phyloP scores from a whole-genome alignment of 2,797 vertebrate genomes.

The Gadopsis marmoratus region DNA sequence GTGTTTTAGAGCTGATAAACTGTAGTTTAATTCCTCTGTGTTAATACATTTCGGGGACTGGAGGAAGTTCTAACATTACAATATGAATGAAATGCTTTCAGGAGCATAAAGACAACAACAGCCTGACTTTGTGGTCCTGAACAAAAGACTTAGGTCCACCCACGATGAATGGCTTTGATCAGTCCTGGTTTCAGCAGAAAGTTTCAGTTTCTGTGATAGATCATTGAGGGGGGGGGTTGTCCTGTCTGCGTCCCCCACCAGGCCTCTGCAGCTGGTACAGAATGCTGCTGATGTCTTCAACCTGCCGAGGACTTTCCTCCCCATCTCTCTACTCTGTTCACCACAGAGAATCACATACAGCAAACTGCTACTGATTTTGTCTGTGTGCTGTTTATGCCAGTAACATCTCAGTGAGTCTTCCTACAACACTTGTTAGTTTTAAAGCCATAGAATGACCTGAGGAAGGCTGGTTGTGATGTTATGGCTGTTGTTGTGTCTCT shows the following conservation, averaged over 20 bases:
- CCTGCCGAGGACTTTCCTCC: too few species aligned
- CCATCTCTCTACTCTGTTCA: too few species aligned
- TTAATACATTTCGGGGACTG: background rate
- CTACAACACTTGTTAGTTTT: too few species aligned
- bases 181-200: background rate
- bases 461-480: too few species aligned
- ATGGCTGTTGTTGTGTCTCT: too few species aligned
- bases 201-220: background rate
- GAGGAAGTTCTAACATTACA: background rate
- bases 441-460: too few species aligned
- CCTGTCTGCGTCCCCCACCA: background rate
- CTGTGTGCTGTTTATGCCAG: too few species aligned
- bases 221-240: too few species aligned
- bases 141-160: background rate
- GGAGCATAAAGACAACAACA: background rate
- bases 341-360: too few species aligned
- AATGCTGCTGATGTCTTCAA: background rate
- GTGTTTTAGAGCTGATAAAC: background rate
- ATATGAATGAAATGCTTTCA: background rate
- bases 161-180: background rate
- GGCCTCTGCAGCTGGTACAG: background rate
- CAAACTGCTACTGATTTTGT: too few species aligned
- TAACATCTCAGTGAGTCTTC: too few species aligned
- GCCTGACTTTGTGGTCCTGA: background rate
- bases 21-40: background rate